These are phyloP conservation scores for Cepaea nemoralis DNA, from an alignment of 1,140 invertebrate species.

Conservation along the genomic window DNA sequence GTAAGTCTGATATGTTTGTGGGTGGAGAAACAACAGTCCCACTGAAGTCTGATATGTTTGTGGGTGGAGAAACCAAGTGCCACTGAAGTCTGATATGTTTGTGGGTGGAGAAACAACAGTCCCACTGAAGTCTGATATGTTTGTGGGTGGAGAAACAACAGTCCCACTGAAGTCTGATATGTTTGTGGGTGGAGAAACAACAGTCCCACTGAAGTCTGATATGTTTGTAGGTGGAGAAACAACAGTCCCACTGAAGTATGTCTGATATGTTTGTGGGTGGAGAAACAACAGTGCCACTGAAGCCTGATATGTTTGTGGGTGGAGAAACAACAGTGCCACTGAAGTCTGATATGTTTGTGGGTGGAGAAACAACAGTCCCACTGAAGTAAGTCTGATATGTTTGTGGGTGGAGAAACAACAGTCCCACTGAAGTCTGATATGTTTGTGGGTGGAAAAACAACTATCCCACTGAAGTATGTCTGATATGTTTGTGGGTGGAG, in stretches of 20 bases:
- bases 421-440: conserved; percentile 55
- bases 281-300: conserved; percentile 68
- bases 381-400: conserved; percentile 67
- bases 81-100: conserved; percentile 59
- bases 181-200: conserved; percentile 50
- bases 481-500: too few relatives aligned
- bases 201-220: conserved; percentile 69
- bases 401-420: conserved; percentile 54
- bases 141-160: too few relatives aligned
- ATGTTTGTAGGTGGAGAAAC: conserved; percentile 57
- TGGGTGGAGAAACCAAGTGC: conserved; percentile 53
- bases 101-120: conserved; percentile 65
- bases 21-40: conserved; percentile 64
- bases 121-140: conserved; percentile 57
- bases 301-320: too few relatives aligned
- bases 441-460: conserved; percentile 67
- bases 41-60: conserved; percentile 66
- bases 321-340: too few relatives aligned
- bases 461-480: conserved; percentile 56
- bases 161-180: too few relatives aligned
- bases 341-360: too few relatives aligned
- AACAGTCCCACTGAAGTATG: conserved; percentile 44
- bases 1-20: too few relatives aligned
- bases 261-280: conserved; percentile 61
- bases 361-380: conserved; percentile 64